Percentiles rank a stretch among this genome's conserved stretches.
Evolutionary conservation across 2,797 vertebrate genomes (phyloP).

Genomic region (Coilia nasus): DNA sequence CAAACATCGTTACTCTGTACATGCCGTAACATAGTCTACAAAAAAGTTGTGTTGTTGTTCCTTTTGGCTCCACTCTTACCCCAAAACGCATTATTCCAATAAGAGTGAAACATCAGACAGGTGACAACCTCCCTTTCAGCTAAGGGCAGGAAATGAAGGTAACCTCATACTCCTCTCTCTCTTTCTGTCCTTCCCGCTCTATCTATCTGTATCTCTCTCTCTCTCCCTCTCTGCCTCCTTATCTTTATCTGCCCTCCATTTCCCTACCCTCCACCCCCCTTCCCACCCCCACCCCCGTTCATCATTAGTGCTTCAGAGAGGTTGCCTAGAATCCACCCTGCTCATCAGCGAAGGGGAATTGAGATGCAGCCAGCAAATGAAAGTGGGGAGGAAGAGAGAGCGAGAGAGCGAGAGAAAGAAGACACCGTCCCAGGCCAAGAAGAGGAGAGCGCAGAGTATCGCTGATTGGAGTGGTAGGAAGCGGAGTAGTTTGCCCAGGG

Average conservation of each 20-base stretch:
- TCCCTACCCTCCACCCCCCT: constrained; percentile 31
- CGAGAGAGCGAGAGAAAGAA: neutral
- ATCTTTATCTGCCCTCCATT: constrained; percentile 51
- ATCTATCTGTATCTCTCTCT: neutral
- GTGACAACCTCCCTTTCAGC: constrained; percentile 44
- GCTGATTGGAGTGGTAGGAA: neutral
- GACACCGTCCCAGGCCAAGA: neutral
- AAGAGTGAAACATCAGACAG: constrained; percentile 52
- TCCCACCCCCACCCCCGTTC: neutral
- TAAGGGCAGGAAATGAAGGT: constrained; percentile 7
- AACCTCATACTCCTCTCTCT: neutral
- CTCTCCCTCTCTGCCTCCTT: neutral
- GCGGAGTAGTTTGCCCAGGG: neutral
- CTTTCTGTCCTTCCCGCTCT: neutral
- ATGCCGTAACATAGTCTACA: neutral
- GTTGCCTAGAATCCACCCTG: neutral
- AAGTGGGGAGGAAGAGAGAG: neutral
- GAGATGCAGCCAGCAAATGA: neutral
- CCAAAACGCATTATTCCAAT: neutral
- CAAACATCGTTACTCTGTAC: constrained; percentile 12
- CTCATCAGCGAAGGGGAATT: neutral
- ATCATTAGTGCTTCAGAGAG: neutral
- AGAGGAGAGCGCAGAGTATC: neutral
- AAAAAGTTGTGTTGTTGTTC: neutral
- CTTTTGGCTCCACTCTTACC: neutral